Evolutionary conservation across 2,888 invertebrate species (phyloP).

Genomic region (Ptychoptera contaminata): DNA sequence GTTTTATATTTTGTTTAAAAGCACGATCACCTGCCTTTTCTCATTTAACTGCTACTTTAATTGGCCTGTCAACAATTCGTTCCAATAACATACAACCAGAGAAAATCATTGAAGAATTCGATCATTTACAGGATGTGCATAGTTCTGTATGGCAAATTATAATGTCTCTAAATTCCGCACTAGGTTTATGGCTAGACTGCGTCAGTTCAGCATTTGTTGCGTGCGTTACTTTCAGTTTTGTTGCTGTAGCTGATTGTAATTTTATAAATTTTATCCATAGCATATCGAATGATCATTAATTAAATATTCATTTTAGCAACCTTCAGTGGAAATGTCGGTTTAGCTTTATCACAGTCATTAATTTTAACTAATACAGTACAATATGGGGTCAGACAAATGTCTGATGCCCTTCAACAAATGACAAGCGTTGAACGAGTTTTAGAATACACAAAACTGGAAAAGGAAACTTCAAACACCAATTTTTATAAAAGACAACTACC

Average conservation of each 20-base stretch:
- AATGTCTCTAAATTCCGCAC: slow-evolving; percentile 34
- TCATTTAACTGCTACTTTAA: slow-evolving; percentile 72
- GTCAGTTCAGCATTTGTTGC: slow-evolving; percentile 51
- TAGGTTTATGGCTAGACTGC: slow-evolving; percentile 60
- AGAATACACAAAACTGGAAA: slow-evolving; percentile 51
- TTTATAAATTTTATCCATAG: not conserved
- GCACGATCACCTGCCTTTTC: slow-evolving; percentile 84
- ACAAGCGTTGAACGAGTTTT: slow-evolving; percentile 58
- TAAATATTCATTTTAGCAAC: slow-evolving; percentile 16
- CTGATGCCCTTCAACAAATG: slow-evolving; percentile 53
- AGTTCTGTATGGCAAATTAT: slow-evolving; percentile 29
- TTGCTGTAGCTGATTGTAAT: slow-evolving; percentile 41
- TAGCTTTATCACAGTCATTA: slow-evolving; percentile 52
- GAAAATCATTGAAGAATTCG: slow-evolving; percentile 59
- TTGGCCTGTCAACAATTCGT: slow-evolving; percentile 76
- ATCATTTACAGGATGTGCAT: slow-evolving; percentile 45
- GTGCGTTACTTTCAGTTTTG: slow-evolving; percentile 44
- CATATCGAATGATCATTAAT: too few relatives aligned
- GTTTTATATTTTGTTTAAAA: slow-evolving; percentile 12
- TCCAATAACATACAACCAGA: slow-evolving; percentile 49
- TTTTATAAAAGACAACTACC: slow-evolving; percentile 32
- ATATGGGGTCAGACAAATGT: slow-evolving; percentile 53
- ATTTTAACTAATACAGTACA: slow-evolving; percentile 55
- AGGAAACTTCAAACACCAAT: slow-evolving; percentile 28
- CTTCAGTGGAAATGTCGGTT: slow-evolving; percentile 53